Base-by-base conservation (phyloP, 2,797 vertebrate genomes). In the Alcedo quadribrachys region DNA sequence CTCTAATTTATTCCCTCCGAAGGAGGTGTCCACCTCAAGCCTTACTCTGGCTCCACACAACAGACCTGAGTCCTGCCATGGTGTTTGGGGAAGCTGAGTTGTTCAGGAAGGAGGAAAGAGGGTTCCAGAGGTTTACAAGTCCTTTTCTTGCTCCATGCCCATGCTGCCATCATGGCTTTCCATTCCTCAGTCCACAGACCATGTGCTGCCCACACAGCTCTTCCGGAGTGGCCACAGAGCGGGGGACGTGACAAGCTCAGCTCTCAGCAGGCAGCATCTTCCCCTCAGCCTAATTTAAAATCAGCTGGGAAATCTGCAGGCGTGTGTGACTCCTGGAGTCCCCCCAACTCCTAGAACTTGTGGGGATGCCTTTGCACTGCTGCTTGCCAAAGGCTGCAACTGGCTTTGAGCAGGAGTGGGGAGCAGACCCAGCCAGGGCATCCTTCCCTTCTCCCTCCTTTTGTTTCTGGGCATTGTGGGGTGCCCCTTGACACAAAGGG, bases 141-240 rank as follows among this genome's bases (percentile, higher is more conserved):
- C 75, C 32, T 79, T 69, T 87, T 37, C 70, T 73, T 76, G 53
- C 48, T 88, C 46, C 45, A 19, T 8, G 8, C 33, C 33, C 24
- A 0, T 24, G 3, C 70, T 94, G 76, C 58, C n/a, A 55, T 28
- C 73, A 85, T 33, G 20, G 65, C 65, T 89, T 87, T 78, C 58
- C 19, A 4, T 21, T 71, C 32, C 65, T 77, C 0, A 0, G 25
- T 45, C 42, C 51, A 12, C 57, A 69, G 67, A 33, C n/a, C 0
- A 0, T 60, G 27, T 1, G 2, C 54, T 84, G 60, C 32, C 75
- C 51, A 43, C 35, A 14, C 1, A 4, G 61, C 71, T 76, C 28
- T 60, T 43, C 40, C 24, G 22, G 80, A 84, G 74, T 58, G 46
- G 48, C 70, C 0, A 0, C 32, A 58, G 70, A 58, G 46, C 8